phyloP scores from a whole-genome alignment of 2,888 invertebrate genomes.

The Stenotaenia linearis region DNA sequence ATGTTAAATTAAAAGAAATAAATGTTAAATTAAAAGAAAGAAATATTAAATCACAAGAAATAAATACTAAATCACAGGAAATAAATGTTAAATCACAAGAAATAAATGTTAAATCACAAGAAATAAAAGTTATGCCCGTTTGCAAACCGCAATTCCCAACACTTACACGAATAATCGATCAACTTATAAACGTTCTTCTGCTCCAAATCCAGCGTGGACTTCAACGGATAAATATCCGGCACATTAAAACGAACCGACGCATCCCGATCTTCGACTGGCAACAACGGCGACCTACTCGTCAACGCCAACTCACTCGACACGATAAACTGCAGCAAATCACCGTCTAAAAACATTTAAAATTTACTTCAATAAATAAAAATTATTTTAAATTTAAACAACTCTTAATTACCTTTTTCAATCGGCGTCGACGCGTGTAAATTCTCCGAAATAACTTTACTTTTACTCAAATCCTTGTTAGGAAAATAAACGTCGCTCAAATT shows the following conservation, averaged over 20 bases:
- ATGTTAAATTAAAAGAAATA: too few relatives aligned
- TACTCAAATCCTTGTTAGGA: background rate
- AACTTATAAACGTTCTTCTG: constrained; percentile 60
- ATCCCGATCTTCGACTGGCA: constrained; percentile 50
- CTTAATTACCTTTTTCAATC: background rate
- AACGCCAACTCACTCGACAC: constrained; percentile 45
- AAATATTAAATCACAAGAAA: too few relatives aligned
- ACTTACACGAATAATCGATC: constrained; percentile 67
- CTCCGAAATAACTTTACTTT: background rate
- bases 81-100: too few relatives aligned
- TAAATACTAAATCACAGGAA: too few relatives aligned
- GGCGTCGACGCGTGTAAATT: background rate
- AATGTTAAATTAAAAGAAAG: too few relatives aligned
- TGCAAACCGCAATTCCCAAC: background rate
- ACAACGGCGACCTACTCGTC: constrained; percentile 51
- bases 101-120: too few relatives aligned
- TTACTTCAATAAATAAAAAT: background rate
- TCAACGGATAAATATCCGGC: constrained; percentile 69
- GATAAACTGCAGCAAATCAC: constrained; percentile 54
- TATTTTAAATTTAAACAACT: background rate
- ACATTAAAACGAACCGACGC: constrained; percentile 55
- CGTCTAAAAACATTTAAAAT: constrained; percentile 37
- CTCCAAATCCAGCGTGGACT: constrained; percentile 62
- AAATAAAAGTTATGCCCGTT: too few relatives aligned
- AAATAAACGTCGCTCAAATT: background rate